These are phyloP conservation scores for Peromyscus eremicus DNA, from an alignment of 2,797 vertebrate genomes.

Conservation along the genomic window DNA sequence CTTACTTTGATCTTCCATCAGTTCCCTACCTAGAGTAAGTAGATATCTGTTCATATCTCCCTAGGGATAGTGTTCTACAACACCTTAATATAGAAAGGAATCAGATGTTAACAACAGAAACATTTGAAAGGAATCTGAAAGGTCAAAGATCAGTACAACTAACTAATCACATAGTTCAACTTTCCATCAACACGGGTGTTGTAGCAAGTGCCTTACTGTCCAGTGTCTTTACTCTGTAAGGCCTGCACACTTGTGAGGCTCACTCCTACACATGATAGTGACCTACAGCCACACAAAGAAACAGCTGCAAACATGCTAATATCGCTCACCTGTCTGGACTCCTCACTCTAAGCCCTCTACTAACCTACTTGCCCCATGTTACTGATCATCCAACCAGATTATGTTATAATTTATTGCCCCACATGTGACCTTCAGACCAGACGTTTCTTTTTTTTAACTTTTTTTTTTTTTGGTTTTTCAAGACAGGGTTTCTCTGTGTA, in stretches of 20 bases:
- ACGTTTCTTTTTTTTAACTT: too few relatives aligned
- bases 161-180: conserved; percentile 13
- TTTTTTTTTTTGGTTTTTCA: too few relatives aligned
- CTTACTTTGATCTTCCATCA: neutral
- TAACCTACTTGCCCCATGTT: neutral
- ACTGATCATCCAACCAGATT: neutral
- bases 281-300: neutral
- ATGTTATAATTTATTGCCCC: neutral
- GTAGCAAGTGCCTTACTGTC: neutral
- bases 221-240: neutral
- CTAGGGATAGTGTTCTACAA: neutral
- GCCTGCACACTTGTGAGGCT: neutral
- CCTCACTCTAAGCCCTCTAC: neutral
- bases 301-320: neutral
- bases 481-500: too few relatives aligned
- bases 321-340: neutral
- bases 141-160: conserved; percentile 34
- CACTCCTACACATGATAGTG: neutral
- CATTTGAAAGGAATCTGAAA: neutral
- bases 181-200: neutral
- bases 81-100: conserved; percentile 11
- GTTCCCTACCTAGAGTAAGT: neutral
- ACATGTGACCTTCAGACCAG: neutral
- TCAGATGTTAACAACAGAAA: conserved; percentile 7
- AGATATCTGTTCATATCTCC: neutral